A percentile compares a stretch with the other conserved stretches of the same genome.
phyloP scores from a whole-genome alignment of 2,797 vertebrate species.

The Odontamblyopus lacepedii region DNA sequence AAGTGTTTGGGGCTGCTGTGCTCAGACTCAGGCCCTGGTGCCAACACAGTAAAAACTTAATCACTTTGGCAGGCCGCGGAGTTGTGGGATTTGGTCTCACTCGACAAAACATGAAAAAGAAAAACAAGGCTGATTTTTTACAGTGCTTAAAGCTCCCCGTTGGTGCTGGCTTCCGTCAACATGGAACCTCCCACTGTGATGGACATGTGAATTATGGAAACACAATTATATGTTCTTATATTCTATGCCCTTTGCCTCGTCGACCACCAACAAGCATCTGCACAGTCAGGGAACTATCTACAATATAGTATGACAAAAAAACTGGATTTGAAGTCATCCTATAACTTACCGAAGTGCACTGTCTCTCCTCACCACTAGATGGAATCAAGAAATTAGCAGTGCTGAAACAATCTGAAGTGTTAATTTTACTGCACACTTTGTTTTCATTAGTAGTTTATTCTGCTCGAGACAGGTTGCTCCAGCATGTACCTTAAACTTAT shows the following conservation, averaged over 20 bases:
- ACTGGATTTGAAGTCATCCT: not conserved
- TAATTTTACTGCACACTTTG: too few species aligned
- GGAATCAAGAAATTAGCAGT: not conserved
- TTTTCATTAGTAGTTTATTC: too few species aligned
- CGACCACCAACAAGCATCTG: not conserved
- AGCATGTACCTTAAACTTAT: not conserved
- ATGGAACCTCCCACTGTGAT: slow-evolving; percentile 52
- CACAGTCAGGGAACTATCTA: not conserved
- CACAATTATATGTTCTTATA: not conserved
- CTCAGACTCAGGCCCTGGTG: slow-evolving; percentile 59
- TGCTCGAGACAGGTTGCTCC: too few species aligned
- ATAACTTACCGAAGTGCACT: not conserved
- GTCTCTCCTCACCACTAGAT: not conserved
- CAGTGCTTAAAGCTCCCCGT: slow-evolving; percentile 46
- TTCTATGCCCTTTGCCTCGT: not conserved
- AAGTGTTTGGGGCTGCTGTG: slow-evolving; percentile 66
- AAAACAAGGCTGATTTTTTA: slow-evolving; percentile 66
- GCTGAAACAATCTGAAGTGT: not conserved
- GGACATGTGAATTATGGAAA: slow-evolving; percentile 54
- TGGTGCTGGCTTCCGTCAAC: slow-evolving; percentile 49
- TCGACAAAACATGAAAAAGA: slow-evolving; percentile 70
- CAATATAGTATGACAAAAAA: not conserved
- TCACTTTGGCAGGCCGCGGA: slow-evolving; percentile 68
- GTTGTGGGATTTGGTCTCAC: slow-evolving; percentile 68
- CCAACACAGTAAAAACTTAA: slow-evolving; percentile 72